phyloP scores from a whole-genome alignment of 2,888 invertebrate species.

The Salticus scenicus region DNA sequence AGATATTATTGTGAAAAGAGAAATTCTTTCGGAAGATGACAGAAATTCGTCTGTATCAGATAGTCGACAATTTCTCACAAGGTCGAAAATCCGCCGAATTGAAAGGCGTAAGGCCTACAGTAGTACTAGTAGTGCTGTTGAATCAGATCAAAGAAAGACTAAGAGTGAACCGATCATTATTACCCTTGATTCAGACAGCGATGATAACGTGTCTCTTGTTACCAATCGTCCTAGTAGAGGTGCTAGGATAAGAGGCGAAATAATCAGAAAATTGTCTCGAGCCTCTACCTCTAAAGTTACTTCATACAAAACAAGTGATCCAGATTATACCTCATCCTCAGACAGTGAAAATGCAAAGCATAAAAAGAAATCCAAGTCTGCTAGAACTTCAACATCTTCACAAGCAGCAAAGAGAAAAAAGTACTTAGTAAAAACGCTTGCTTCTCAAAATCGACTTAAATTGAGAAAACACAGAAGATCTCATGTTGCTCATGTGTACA shows the following conservation, averaged over 20 bases:
- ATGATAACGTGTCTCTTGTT: slow-evolving; percentile 9
- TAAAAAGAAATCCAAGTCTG: background rate
- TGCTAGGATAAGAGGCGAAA: slow-evolving; percentile 45
- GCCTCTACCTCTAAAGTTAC: background rate
- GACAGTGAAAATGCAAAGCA: slow-evolving; percentile 19
- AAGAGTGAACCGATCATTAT: slow-evolving; percentile 59
- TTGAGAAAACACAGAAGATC: slow-evolving; percentile 5
- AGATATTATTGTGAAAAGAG: background rate
- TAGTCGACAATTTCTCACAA: slow-evolving; percentile 21
- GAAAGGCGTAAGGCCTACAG: slow-evolving; percentile 17
- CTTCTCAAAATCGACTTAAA: background rate
- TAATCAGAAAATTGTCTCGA: slow-evolving; percentile 32
- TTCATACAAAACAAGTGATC: background rate
- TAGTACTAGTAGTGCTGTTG: slow-evolving; percentile 27
- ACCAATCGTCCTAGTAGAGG: slow-evolving; percentile 32
- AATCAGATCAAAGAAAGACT: slow-evolving; percentile 44
- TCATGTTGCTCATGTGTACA: background rate
- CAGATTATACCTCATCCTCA: slow-evolving; percentile 23
- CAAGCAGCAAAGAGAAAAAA: background rate
- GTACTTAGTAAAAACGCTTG: background rate
- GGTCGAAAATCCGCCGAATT: slow-evolving; percentile 12
- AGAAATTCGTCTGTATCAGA: slow-evolving; percentile 41
- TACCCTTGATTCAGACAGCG: slow-evolving; percentile 53
- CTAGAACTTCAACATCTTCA: background rate
- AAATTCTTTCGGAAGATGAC: slow-evolving; percentile 27